Conservation (phyloP, 2,888 invertebrate genomes). For the Cephus pygmeus region DNA sequence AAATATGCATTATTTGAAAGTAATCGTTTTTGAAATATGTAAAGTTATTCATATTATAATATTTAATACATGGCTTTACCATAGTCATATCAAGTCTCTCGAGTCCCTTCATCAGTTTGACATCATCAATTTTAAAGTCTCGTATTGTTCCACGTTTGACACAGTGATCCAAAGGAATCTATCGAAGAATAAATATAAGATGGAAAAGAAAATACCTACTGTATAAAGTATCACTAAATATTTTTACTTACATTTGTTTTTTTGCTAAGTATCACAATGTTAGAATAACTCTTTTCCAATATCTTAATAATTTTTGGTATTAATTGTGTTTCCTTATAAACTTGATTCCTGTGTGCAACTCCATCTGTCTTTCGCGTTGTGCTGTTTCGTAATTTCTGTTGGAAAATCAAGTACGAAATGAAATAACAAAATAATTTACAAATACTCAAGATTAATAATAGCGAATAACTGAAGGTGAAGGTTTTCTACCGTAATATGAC, state of each 20-base stretch:
- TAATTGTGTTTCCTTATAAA: slow-evolving; percentile 72
- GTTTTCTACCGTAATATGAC: slow-evolving; percentile 68
- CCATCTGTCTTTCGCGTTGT: slow-evolving; percentile 62
- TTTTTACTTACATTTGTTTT: slow-evolving; percentile 69
- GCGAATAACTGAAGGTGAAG: neutral
- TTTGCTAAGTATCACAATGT: slow-evolving; percentile 70
- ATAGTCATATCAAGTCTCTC: slow-evolving; percentile 60
- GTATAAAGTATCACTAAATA: slow-evolving; percentile 6
- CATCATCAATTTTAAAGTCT: slow-evolving; percentile 73
- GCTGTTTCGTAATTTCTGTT: slow-evolving; percentile 40
- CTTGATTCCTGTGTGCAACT: slow-evolving; percentile 66
- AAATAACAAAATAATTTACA: neutral
- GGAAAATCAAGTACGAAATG: neutral
- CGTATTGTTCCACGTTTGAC: slow-evolving; percentile 73
- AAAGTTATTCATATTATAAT: neutral
- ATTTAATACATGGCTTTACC: slow-evolving; percentile 37
- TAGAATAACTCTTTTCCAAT: slow-evolving; percentile 74
- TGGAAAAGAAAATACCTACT: neutral
- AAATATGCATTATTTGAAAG: neutral
- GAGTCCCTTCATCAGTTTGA: slow-evolving; percentile 69
- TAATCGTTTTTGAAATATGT: neutral
- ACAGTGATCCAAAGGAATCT: slow-evolving; percentile 65
- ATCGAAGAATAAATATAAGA: slow-evolving; percentile 11
- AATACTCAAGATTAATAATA: neutral
- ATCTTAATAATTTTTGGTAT: slow-evolving; percentile 76